Evolutionary conservation across 1,140 invertebrate genomes (phyloP), one percentile per base, ranked within the genome.

Genomic region (Diorhabda carinulata): DNA sequence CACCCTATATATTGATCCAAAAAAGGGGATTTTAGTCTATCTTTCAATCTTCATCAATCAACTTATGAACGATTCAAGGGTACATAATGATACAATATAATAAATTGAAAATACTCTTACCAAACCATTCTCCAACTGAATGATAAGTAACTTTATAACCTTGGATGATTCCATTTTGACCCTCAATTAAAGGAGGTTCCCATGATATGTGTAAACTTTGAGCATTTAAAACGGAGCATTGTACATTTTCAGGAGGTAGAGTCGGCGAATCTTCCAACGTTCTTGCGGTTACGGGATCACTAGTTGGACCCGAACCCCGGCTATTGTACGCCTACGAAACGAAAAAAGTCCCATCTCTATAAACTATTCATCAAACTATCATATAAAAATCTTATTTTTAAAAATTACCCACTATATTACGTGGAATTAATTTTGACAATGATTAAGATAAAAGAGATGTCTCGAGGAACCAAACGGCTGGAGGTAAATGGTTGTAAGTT

Each of bases 131-230:
- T 66, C 89, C 87, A 62, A 88, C 84, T 45, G 88, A 87, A 70
- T 88, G 88, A 79, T 89, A 94, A 70, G 91, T 90, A 57, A 96
- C 88, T 81, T 94, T 92, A 83, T 95, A 97, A 5, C 94, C 94
- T 78, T 93, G 91, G 61, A 96, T 86, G 58, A 93, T 86, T 5
- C 95, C 95, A 81, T 97, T 94, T 66, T 94, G 85, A 5, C 91
- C 92, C 63, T 92, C 88, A 44, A 89, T 81, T 5, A 90, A 88
- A 4, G 93, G 94, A 7, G 92, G 88, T 68, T 93, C 91, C 94
- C 94, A 96, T 25, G 91, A 89, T 62, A 96, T 89, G 77, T 92
- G 89, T 63, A 96, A 86, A 69, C 90, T 93, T 80, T 92, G 89
- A 9, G 94, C 93, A 73, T 90, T 91, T 42, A 91, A 81, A 5